Conservation (phyloP, 2,888 invertebrate genomes). For the Caradrina clavipalpis region DNA sequence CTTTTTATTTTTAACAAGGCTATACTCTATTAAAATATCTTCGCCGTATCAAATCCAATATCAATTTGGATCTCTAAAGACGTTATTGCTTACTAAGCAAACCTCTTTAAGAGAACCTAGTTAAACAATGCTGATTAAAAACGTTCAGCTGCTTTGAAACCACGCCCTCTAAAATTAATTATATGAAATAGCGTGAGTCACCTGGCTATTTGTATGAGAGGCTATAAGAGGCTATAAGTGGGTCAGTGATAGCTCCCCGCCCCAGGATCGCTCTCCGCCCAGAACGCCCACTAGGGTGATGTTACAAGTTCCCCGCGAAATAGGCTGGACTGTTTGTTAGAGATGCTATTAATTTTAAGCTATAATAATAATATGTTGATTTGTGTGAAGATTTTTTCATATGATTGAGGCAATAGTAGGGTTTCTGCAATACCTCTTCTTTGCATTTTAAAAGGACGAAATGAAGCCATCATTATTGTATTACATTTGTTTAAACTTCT, state of each 20-base stretch:
- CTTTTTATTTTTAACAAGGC: not conserved
- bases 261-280: conserved; percentile 71
- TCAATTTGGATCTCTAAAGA: conserved; percentile 41
- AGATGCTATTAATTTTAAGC: conserved; percentile 55
- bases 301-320: conserved; percentile 68
- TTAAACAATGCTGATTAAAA: conserved; percentile 68
- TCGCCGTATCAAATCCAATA: conserved; percentile 22
- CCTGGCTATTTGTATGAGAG: conserved; percentile 66
- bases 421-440: not conserved
- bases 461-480: not conserved
- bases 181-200: conserved; percentile 72
- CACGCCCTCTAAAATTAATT: conserved; percentile 77
- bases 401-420: not conserved
- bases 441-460: not conserved
- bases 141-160: conserved; percentile 71
- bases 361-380: conserved; percentile 41
- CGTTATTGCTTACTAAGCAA: conserved; percentile 61
- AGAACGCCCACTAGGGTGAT: conserved; percentile 65
- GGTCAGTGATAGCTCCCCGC: conserved; percentile 72
- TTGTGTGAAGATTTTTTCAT: not conserved
- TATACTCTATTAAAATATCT: conserved; percentile 5
- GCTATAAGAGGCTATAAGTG: conserved; percentile 60
- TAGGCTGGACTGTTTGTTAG: conserved; percentile 62
- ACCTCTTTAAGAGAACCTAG: conserved; percentile 57
- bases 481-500: too few relatives aligned